These are phyloP conservation scores for Ceyx margarethae DNA, from an alignment of 2,113 vertebrate species.

Conservation along the genomic window DNA sequence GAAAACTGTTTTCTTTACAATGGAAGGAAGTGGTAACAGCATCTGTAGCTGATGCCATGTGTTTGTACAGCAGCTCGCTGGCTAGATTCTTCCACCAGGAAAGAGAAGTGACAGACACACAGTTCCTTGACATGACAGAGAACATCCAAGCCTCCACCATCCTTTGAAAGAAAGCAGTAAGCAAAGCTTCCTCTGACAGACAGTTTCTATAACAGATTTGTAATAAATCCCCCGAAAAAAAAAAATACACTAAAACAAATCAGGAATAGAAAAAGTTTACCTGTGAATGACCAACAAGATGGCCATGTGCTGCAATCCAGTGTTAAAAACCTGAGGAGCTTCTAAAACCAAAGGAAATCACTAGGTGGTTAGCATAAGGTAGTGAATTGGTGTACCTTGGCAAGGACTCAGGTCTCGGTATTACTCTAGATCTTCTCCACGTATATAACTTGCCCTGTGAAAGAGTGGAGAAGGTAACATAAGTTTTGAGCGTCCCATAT, in stretches of 20 bases:
- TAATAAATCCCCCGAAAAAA: not conserved
- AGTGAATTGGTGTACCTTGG: not conserved
- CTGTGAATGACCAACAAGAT: not conserved
- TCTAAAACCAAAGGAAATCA: not conserved
- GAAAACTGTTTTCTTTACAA: not conserved
- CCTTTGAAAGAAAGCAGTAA: not conserved
- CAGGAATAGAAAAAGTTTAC: not conserved
- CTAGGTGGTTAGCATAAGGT: not conserved
- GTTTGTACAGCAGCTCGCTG: not conserved
- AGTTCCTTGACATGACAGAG: fast-evolving
- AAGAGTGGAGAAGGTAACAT: not conserved
- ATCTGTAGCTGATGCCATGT: not conserved
- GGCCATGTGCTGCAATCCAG: not conserved
- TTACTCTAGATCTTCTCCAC: not conserved
- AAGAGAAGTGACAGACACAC: not conserved
- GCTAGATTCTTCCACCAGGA: fast-evolving
- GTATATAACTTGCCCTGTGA: not conserved
- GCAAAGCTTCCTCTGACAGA: not conserved
- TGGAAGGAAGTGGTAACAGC: not conserved
- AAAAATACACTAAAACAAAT: not conserved
- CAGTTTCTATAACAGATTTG: fast-evolving
- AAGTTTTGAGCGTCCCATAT: not conserved
- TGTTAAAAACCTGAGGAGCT: not conserved
- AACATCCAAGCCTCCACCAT: not conserved
- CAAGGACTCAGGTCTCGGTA: not conserved